Conservation (phyloP, 2,888 invertebrate genomes). For the Druceiella hillmani region DNA sequence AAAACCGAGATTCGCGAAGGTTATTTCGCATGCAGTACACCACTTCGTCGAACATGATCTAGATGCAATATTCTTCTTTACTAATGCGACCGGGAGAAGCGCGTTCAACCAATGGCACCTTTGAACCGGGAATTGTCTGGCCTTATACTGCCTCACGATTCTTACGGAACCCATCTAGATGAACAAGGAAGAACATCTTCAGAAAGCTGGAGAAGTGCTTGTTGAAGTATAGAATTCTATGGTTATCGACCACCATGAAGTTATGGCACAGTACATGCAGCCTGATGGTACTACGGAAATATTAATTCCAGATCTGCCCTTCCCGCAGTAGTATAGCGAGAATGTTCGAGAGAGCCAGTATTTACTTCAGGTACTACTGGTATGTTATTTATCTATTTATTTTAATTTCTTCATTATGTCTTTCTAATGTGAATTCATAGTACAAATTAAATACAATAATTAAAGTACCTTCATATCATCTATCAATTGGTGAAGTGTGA, state of each 20-base stretch:
- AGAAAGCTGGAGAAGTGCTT: constrained; percentile 17
- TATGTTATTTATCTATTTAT: constrained; percentile 10
- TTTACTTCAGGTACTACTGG: constrained; percentile 14
- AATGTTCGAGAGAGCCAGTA: constrained; percentile 15
- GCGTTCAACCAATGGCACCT: constrained; percentile 31
- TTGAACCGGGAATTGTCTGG: constrained; percentile 28
- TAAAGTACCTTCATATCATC: constrained; percentile 14
- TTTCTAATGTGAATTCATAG: constrained; percentile 8
- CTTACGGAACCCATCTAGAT: too few relatives aligned
- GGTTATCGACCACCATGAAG: constrained; percentile 7
- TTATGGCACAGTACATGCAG: constrained; percentile 12
- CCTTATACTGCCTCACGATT: too few relatives aligned
- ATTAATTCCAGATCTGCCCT: constrained; percentile 13
- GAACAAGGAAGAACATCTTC: too few relatives aligned
- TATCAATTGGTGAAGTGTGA: constrained; percentile 16
- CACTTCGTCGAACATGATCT: constrained; percentile 25
- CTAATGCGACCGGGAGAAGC: constrained; percentile 30
- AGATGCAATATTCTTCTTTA: constrained; percentile 25
- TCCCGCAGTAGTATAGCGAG: constrained; percentile 14
- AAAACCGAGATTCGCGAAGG: constrained; percentile 25
- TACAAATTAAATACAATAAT: too few relatives aligned
- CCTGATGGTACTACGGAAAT: constrained; percentile 15
- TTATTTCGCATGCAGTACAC: constrained; percentile 21
- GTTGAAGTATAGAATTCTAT: too few relatives aligned
- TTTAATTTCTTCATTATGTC: constrained; percentile 7